phyloP scores from a whole-genome alignment of 2,888 invertebrate species.

The Ophion costatus region DNA sequence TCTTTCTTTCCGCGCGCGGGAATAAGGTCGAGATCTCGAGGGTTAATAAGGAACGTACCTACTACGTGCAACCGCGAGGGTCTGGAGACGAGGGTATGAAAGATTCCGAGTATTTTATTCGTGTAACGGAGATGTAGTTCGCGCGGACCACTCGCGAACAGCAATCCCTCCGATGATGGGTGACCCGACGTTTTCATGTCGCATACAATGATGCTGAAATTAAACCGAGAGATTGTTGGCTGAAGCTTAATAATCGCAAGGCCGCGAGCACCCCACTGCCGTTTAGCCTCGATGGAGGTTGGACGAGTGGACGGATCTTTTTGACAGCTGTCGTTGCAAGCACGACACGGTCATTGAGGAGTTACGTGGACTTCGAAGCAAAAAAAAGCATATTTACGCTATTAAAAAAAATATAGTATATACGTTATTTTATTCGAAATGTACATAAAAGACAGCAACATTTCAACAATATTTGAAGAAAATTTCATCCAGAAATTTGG shows the following conservation, averaged over 20 bases:
- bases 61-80: conserved; percentile 45
- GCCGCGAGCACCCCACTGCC: neutral
- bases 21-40: conserved; percentile 63
- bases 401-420: too few relatives aligned
- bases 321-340: neutral
- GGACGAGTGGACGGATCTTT: neutral
- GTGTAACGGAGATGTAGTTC: conserved; percentile 18
- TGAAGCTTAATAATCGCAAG: conserved; percentile 3
- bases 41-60: conserved; percentile 56
- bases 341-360: too few relatives aligned
- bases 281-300: neutral
- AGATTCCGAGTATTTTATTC: conserved; percentile 24
- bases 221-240: neutral
- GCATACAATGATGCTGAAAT: neutral
- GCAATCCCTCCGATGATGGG: neutral
- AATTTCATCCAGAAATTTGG: too few relatives aligned
- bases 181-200: conserved; percentile 16
- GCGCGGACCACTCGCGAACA: conserved; percentile 7
- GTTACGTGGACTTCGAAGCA: too few relatives aligned
- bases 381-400: too few relatives aligned
- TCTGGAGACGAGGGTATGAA: conserved; percentile 37
- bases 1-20: conserved; percentile 8
- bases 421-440: too few relatives aligned
- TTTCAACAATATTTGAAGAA: too few relatives aligned
- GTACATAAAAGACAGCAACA: too few relatives aligned